phyloP scores from a whole-genome alignment of 2,888 invertebrate species.

The Acleris literana region DNA sequence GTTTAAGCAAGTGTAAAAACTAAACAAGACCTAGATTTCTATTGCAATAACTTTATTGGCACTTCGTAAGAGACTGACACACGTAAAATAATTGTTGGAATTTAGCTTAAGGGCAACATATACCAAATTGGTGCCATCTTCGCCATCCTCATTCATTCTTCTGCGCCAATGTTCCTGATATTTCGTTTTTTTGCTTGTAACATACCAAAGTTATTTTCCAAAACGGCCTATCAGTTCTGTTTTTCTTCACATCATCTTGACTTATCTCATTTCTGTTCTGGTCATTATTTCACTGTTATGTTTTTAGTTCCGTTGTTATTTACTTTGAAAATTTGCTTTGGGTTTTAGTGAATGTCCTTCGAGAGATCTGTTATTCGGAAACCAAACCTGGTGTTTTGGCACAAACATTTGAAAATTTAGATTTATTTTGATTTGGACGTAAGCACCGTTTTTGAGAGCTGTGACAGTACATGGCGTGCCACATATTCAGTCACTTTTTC shows the following conservation, averaged over 20 bases:
- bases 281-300: constrained; percentile 70
- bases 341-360: constrained; percentile 78
- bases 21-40: constrained; percentile 38
- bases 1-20: constrained; percentile 48
- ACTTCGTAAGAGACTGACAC: constrained; percentile 63
- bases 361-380: constrained; percentile 83
- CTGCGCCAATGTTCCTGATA: constrained; percentile 65
- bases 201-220: constrained; percentile 77
- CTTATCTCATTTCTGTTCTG: constrained; percentile 69
- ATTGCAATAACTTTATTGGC: constrained; percentile 58
- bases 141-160: constrained; percentile 67
- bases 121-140: constrained; percentile 57
- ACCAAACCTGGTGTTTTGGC: constrained; percentile 64
- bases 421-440: constrained; percentile 69
- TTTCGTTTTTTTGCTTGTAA: constrained; percentile 77
- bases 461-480: constrained; percentile 65
- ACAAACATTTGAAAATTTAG: constrained; percentile 56
- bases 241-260: constrained; percentile 70
- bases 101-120: constrained; percentile 58
- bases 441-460: constrained; percentile 67
- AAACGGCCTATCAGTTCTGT: constrained; percentile 83
- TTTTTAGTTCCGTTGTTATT: constrained; percentile 55
- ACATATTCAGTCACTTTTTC: constrained; percentile 66
- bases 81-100: constrained; percentile 50
- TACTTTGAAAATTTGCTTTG: constrained; percentile 50